Evolutionary conservation across 2,797 vertebrate genomes (phyloP).

Genomic region (Gymnopithys bicolor): DNA sequence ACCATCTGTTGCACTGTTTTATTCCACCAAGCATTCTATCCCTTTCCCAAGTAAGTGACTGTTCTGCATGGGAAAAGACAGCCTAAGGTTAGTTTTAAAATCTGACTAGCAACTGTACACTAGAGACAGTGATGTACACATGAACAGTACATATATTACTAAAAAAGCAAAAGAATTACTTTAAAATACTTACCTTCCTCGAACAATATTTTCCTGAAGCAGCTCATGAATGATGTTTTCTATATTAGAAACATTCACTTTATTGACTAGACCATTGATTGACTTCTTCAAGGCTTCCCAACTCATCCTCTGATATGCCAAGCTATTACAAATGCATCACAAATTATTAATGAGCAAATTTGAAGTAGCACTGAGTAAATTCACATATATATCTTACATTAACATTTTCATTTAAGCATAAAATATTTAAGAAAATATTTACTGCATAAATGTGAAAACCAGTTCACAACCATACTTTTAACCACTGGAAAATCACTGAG

Average conservation of each 20-base stretch:
- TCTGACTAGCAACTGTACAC: not conserved
- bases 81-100: not conserved
- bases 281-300: slow-evolving; percentile 99
- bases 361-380: not conserved
- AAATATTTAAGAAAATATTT: not conserved
- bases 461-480: not conserved
- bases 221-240: slow-evolving; percentile 95
- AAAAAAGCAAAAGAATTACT: not conserved
- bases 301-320: slow-evolving; percentile 98
- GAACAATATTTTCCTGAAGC: slow-evolving; percentile 96
- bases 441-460: not conserved
- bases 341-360: not conserved
- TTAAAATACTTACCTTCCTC: slow-evolving; percentile 86
- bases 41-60: not conserved
- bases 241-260: slow-evolving; percentile 98
- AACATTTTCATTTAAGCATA: not conserved
- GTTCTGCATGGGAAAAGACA: not conserved
- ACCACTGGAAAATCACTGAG: not conserved
- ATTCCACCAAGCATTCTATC: not conserved
- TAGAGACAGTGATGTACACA: not conserved
- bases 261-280: slow-evolving; percentile 97
- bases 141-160: not conserved
- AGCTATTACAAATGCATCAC: slow-evolving; percentile 76
- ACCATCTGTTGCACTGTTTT: not conserved
- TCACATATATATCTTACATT: not conserved